Percentiles rank a stretch among this genome's conserved stretches.
Evolutionary conservation across 2,797 vertebrate genomes (phyloP).

Genomic region (Distichodus sexfasciatus): DNA sequence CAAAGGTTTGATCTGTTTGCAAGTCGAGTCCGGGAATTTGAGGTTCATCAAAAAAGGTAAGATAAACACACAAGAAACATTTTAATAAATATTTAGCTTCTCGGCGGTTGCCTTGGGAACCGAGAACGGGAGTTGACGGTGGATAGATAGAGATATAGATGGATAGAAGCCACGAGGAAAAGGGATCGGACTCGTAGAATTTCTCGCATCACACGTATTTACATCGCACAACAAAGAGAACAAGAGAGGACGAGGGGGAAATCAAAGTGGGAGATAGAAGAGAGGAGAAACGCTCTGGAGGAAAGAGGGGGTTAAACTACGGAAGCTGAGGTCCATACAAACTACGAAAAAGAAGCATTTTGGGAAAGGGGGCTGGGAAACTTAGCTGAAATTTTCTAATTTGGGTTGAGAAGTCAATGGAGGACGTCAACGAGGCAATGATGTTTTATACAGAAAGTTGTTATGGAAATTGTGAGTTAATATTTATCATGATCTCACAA

Average conservation of each 20-base stretch:
- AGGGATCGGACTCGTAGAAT: background rate
- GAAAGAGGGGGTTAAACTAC: slow-evolving; percentile 78
- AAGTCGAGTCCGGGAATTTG: background rate
- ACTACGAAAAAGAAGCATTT: slow-evolving; percentile 58
- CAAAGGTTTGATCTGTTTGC: background rate
- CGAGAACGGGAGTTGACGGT: no score
- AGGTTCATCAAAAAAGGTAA: no score
- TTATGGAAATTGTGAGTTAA: no score
- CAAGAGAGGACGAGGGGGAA: slow-evolving; percentile 18
- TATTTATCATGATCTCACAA: no score
- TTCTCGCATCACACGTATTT: slow-evolving; percentile 34
- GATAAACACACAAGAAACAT: slow-evolving; percentile 1
- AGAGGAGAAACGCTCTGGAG: slow-evolving; percentile 68
- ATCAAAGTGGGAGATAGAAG: slow-evolving; percentile 58
- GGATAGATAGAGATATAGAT: background rate
- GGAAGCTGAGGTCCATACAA: slow-evolving; percentile 75
- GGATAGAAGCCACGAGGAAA: background rate
- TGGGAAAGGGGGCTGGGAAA: no score
- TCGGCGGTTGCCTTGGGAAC: no score
- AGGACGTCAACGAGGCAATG: no score
- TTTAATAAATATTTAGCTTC: no score
- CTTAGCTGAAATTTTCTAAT: no score
- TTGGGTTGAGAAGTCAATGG: no score
- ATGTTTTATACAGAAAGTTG: no score
- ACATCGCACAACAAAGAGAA: slow-evolving; percentile 32